Evolutionary conservation across 2,888 invertebrate genomes (phyloP).

Genomic region (Myopa testacea): DNA sequence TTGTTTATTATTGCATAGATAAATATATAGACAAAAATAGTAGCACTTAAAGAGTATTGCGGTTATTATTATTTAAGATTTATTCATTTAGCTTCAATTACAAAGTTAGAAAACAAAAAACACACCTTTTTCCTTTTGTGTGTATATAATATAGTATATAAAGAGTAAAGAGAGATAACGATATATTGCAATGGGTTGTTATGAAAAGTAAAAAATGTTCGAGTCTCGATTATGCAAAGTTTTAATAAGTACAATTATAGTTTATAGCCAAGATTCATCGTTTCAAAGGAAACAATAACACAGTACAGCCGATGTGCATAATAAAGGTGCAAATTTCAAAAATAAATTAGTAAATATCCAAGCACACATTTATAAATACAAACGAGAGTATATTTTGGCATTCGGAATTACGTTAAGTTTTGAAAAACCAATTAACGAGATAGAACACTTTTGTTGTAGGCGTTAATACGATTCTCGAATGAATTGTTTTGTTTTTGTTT

Average conservation of each 20-base stretch:
- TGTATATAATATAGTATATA: neutral
- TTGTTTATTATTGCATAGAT: neutral
- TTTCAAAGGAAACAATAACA: neutral
- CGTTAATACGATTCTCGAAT: neutral
- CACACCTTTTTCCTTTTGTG: neutral
- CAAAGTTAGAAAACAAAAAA: slow-evolving; percentile 18
- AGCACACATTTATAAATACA: neutral
- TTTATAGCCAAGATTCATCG: neutral
- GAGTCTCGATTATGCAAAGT: slow-evolving; percentile 44
- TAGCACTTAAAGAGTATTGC: neutral
- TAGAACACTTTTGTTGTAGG: neutral
- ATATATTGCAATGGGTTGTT: neutral
- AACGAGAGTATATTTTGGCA: neutral
- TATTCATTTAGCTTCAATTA: neutral
- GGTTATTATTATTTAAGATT: neutral
- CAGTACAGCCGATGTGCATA: too few species aligned
- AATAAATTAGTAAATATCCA: neutral
- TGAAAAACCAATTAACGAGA: neutral
- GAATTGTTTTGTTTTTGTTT: neutral
- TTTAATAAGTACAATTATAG: slow-evolving; percentile 28
- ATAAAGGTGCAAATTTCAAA: too few species aligned
- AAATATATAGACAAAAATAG: neutral
- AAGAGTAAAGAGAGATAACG: neutral
- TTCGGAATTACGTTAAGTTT: neutral
- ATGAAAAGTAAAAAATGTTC: slow-evolving; percentile 13